Base-by-base conservation (phyloP, 2,888 invertebrate species). In the Gryllus longicercus region DNA sequence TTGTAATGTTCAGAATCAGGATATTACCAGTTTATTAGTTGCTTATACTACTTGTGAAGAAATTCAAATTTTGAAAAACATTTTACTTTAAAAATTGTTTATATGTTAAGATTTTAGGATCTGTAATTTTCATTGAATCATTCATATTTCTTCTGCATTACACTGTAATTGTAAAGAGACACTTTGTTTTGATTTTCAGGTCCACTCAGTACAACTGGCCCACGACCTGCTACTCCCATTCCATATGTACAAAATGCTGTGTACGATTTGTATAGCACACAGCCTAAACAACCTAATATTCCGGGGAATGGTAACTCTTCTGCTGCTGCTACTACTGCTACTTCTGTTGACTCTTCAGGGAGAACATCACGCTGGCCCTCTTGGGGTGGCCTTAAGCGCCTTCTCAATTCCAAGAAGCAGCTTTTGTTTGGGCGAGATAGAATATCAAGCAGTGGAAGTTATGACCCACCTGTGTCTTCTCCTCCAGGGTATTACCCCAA, bases 201-300 rank as follows among this genome's bases (percentile, higher is more conserved):
- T 38, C 38, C 38, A 38, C 38, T 38, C 38, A 38, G 38, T 38
- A 38, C 38, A 5, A 38, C 38, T 18, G 81, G 86, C 86, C 87
- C 82, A 85, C 89, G 88, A 85, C 89, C 88, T 82, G 90, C 89
- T 82, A 91, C 89, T 80, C 92, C 91, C 1, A 92, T 92, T 82
- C 93, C 94, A 0, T 94, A 93, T 84, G 90, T 94, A 0, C 94
- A 92, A 83, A 94, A 94, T 84, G 93, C 93, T 79, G 93, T 94
- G 49, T 91, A 90, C 80, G 87, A 86, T 14, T 76, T 81, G 14
- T 82, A 82, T 14, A 80, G 81, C 76, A 81, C 80, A 25, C 84
- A 85, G 78, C 87, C 87, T n/a, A 88, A 88, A 83, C 87, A 86
- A 80, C 86, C 86, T 82, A 87, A 87, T 78, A 83, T 82, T 81